These are phyloP conservation scores for Todus mexicanus DNA, from an alignment of 2,797 vertebrate genomes.

Conservation along the genomic window DNA sequence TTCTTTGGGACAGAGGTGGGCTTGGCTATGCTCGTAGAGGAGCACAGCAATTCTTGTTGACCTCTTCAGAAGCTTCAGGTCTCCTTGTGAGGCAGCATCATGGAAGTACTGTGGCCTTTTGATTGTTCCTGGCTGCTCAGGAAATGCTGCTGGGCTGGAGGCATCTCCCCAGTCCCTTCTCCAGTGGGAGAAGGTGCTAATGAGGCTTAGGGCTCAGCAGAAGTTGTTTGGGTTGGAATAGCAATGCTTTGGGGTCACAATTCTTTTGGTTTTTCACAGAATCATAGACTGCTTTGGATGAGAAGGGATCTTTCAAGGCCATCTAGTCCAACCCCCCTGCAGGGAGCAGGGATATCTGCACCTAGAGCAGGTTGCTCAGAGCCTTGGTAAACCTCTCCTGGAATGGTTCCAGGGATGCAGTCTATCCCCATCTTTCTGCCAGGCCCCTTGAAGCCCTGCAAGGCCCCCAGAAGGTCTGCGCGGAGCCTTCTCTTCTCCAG, in stretches of 20 bases:
- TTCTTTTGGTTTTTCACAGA: background rate
- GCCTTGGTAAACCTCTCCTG: too few species aligned
- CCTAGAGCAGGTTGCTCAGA: too few species aligned
- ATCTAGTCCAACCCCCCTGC: too few species aligned
- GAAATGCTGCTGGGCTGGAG: background rate
- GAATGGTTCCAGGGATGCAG: too few species aligned
- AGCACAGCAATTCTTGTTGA: background rate
- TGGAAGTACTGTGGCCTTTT: background rate
- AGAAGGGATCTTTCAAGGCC: too few species aligned
- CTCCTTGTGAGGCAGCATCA: background rate
- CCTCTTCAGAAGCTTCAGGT: background rate
- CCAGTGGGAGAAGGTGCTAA: background rate
- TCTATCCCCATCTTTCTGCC: too few species aligned
- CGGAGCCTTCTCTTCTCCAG: too few species aligned
- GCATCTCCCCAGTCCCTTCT: background rate
- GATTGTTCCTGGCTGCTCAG: background rate
- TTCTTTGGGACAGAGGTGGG: background rate
- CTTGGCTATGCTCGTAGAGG: background rate
- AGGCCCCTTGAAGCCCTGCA: too few species aligned
- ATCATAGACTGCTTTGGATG: too few species aligned
- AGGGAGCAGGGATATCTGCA: too few species aligned
- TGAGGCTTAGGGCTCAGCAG: background rate
- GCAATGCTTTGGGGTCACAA: background rate
- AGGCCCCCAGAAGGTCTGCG: too few species aligned
- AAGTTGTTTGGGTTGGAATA: background rate